Conservation (phyloP, 2,888 invertebrate species). For the Gryllus longicercus region DNA sequence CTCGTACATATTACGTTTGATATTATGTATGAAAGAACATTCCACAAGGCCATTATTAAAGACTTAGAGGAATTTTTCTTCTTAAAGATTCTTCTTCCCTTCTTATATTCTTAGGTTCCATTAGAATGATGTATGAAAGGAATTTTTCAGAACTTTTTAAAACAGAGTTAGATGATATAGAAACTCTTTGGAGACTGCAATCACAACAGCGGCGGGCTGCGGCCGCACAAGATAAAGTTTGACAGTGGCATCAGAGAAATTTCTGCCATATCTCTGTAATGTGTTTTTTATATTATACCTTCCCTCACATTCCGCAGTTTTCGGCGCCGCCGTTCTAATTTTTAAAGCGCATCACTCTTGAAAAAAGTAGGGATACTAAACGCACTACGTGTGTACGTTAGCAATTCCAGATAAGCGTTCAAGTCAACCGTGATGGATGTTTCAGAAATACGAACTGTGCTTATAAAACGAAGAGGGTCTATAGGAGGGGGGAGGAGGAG, state of each 20-base stretch:
- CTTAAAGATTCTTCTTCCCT: slow-evolving; percentile 17
- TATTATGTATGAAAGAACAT: slow-evolving; percentile 5
- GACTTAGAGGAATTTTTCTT: slow-evolving; percentile 17
- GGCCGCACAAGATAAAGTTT: neutral
- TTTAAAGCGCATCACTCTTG: neutral
- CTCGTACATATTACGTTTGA: slow-evolving; percentile 17
- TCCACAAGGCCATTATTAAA: slow-evolving; percentile 4
- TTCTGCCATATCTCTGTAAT: neutral
- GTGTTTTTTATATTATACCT: slow-evolving; percentile 1
- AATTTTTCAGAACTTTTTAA: slow-evolving; percentile 9
- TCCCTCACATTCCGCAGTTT: neutral
- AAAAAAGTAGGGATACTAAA: neutral
- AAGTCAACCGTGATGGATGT: neutral
- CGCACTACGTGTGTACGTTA: neutral
- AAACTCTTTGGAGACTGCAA: slow-evolving; percentile 17
- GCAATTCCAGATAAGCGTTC: neutral
- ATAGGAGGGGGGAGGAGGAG: neutral
- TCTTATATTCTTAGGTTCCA: slow-evolving; percentile 10
- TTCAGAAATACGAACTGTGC: neutral
- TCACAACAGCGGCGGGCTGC: neutral
- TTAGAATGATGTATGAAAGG: slow-evolving; percentile 17
- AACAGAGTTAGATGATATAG: slow-evolving; percentile 17
- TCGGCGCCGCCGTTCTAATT: neutral
- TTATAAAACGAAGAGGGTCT: neutral
- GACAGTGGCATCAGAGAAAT: slow-evolving; percentile 10